phyloP scores from a whole-genome alignment of 2,113 vertebrate genomes.

The Catagonus wagneri region DNA sequence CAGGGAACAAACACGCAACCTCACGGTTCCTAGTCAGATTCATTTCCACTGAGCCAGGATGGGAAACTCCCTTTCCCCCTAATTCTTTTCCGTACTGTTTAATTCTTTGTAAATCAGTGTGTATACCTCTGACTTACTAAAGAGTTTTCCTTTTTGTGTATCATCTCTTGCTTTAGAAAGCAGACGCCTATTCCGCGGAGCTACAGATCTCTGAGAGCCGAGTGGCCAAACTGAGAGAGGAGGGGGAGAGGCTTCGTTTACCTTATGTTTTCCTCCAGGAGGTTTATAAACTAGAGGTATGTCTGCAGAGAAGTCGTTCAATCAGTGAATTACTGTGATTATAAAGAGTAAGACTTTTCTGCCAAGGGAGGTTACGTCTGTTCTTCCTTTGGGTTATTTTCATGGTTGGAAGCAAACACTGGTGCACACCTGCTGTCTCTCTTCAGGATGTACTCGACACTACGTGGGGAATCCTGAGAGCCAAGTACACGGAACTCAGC shows the following conservation, averaged over 20 bases:
- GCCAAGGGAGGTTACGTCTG: neutral
- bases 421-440: neutral
- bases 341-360: neutral
- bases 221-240: slow-evolving; percentile 87
- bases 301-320: neutral
- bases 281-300: slow-evolving; percentile 91
- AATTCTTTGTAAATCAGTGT: neutral
- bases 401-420: neutral
- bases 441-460: slow-evolving; percentile 89
- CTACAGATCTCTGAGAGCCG: slow-evolving; percentile 88
- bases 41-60: too few species aligned
- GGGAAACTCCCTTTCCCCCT: neutral
- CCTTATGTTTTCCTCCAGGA: slow-evolving; percentile 87
- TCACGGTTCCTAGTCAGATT: too few species aligned
- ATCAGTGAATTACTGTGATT: too few species aligned
- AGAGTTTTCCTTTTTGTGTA: neutral
- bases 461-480: slow-evolving; percentile 84
- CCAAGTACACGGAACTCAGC: slow-evolving; percentile 84
- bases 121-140: neutral
- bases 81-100: neutral
- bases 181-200: slow-evolving; percentile 79
- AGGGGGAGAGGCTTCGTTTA: slow-evolving; percentile 84
- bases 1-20: too few species aligned
- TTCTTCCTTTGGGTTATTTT: neutral
- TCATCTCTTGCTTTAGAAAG: slow-evolving; percentile 84